Evolutionary conservation across 2,888 invertebrate species (phyloP).

Genomic region (Cheilosia grossa): DNA sequence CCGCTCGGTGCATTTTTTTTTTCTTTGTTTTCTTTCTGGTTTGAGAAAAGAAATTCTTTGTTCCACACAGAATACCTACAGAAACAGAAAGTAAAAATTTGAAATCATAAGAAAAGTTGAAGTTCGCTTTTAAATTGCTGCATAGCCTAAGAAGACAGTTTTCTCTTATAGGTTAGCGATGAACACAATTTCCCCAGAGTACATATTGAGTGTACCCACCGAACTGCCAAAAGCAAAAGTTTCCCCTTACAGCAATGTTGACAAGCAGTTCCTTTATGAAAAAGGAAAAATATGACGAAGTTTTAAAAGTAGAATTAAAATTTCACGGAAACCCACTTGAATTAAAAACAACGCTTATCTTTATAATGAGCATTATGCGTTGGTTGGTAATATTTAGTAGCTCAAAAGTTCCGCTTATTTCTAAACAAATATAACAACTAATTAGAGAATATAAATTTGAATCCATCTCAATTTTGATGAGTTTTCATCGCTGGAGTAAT

Average conservation of each 20-base stretch:
- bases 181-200: constrained; percentile 5
- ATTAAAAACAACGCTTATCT: too few species aligned
- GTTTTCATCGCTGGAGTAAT: too few species aligned
- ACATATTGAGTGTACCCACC: neutral
- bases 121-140: constrained; percentile 31
- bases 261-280: neutral
- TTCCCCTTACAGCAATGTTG: constrained; percentile 11
- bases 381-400: too few species aligned
- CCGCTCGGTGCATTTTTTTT: neutral
- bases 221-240: constrained; percentile 39
- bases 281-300: neutral
- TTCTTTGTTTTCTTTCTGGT: neutral
- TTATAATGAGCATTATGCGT: too few species aligned
- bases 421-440: too few species aligned
- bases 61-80: neutral
- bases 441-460: too few species aligned
- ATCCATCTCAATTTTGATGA: too few species aligned
- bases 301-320: too few species aligned
- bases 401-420: too few species aligned
- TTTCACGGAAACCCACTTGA: too few species aligned
- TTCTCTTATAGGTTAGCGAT: constrained; percentile 3
- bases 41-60: constrained; percentile 7
- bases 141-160: constrained; percentile 4
- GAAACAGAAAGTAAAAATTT: constrained; percentile 5
- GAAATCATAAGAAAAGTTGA: constrained; percentile 44